Conservation (phyloP, 1,140 invertebrate species). For the Venturia canescens region DNA sequence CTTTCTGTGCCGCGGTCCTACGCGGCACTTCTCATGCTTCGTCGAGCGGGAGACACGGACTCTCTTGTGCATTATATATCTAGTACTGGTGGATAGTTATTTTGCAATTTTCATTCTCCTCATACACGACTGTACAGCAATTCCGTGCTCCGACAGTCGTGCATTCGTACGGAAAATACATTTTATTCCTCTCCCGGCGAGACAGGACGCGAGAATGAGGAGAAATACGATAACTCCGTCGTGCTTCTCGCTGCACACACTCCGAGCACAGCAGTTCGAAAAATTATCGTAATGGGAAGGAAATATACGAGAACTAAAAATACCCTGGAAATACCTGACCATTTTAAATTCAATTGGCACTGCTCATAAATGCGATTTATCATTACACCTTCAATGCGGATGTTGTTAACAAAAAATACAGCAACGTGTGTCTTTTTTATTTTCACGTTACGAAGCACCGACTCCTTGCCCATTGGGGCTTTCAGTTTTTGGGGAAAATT, state of each 20-base stretch:
- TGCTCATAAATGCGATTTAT: too few relatives aligned
- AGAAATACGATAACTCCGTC: neutral
- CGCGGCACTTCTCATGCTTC: slow-evolving; percentile 40
- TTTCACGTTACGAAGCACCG: too few relatives aligned
- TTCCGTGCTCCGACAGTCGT: slow-evolving; percentile 3
- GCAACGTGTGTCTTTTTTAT: too few relatives aligned
- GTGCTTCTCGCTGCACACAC: too few relatives aligned
- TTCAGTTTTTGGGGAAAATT: too few relatives aligned
- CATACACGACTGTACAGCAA: neutral
- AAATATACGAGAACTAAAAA: too few relatives aligned
- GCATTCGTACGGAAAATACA: slow-evolving; percentile 24
- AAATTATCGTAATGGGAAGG: too few relatives aligned
- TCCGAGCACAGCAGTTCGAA: neutral
- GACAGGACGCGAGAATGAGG: slow-evolving; percentile 17
- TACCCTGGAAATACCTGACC: too few relatives aligned
- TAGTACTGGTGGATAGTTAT: slow-evolving; percentile 3
- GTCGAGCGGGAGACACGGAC: slow-evolving; percentile 41
- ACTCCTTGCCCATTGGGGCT: too few relatives aligned
- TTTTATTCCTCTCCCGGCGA: neutral
- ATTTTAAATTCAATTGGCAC: too few relatives aligned
- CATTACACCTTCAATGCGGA: too few relatives aligned
- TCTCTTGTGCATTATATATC: neutral
- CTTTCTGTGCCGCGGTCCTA: neutral
- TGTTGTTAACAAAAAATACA: too few relatives aligned
- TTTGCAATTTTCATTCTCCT: slow-evolving; percentile 6